Percentiles rank a stretch among this genome's conserved stretches.
These are phyloP conservation scores for Cololabis saira DNA, from an alignment of 2,113 vertebrate genomes.

Conservation along the genomic window DNA sequence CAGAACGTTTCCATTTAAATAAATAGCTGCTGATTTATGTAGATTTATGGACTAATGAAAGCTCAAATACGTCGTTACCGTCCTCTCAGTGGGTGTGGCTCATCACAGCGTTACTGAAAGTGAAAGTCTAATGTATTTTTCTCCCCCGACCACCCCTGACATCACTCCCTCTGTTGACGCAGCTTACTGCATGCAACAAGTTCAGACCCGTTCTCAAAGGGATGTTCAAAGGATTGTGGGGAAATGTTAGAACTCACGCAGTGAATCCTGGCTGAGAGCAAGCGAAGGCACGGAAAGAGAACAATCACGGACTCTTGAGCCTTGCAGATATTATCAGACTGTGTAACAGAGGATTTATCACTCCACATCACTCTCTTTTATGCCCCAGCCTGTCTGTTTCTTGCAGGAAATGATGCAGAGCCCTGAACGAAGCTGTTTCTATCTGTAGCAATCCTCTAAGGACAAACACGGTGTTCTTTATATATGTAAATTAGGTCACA, in stretches of 20 bases:
- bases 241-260: conserved; percentile 18
- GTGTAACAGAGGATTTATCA: conserved; percentile 18
- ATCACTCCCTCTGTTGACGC: background rate
- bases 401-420: conserved; percentile 29
- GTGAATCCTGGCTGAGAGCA: background rate
- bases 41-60: background rate
- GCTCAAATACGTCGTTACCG: conserved; percentile 2
- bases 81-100: conserved; percentile 33
- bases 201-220: conserved; percentile 7
- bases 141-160: conserved; percentile 4
- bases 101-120: conserved; percentile 10
- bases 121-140: conserved; percentile 14
- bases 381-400: conserved; percentile 19
- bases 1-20: background rate
- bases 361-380: conserved; percentile 1
- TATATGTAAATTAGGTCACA: conserved; percentile 31
- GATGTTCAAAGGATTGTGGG: conserved; percentile 1
- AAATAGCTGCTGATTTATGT: background rate
- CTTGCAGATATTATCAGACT: conserved; percentile 25
- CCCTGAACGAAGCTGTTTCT: conserved; percentile 11
- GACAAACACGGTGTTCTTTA: background rate
- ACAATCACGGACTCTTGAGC: conserved; percentile 4
- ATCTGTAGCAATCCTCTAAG: conserved; percentile 21
- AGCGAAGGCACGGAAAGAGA: background rate
- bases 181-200: conserved; percentile 35